A percentile compares a stretch with the other conserved stretches of the same genome.
phyloP scores from a whole-genome alignment of 2,888 invertebrate genomes.

The Terebella lapidaria region DNA sequence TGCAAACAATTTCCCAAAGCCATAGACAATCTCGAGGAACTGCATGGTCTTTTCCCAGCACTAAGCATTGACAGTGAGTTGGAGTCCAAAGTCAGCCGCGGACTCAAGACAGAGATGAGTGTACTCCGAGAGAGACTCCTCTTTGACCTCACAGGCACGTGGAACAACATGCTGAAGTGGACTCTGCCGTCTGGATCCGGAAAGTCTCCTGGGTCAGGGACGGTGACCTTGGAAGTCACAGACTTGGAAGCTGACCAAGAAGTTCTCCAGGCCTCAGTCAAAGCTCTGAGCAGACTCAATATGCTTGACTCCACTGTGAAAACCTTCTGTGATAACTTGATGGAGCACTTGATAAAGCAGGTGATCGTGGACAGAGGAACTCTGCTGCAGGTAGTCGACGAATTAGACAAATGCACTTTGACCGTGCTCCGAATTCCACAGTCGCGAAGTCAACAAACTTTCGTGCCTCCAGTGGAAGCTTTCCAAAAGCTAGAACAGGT shows the following conservation, averaged over 20 bases:
- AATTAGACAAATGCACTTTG: slow-evolving; percentile 13
- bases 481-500: slow-evolving; percentile 24
- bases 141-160: slow-evolving; percentile 23
- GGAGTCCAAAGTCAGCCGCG: slow-evolving; percentile 18
- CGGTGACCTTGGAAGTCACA: slow-evolving; percentile 17
- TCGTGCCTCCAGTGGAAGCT: slow-evolving; percentile 18
- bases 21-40: slow-evolving; percentile 15
- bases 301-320: slow-evolving; percentile 22
- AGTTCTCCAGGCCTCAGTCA: slow-evolving; percentile 1
- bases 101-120: slow-evolving; percentile 26
- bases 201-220: slow-evolving; percentile 7
- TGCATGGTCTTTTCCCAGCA: slow-evolving; percentile 9
- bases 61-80: slow-evolving; percentile 15
- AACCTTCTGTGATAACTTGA: slow-evolving; percentile 18
- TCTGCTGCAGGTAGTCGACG: slow-evolving; percentile 17
- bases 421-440: slow-evolving; percentile 10
- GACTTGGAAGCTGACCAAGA: slow-evolving; percentile 7
- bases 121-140: slow-evolving; percentile 25
- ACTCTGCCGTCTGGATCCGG: slow-evolving; percentile 17
- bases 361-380: slow-evolving; percentile 18
- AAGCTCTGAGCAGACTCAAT: slow-evolving; percentile 18
- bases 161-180: slow-evolving; percentile 23
- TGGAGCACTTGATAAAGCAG: slow-evolving; percentile 19
- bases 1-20: slow-evolving; percentile 7
- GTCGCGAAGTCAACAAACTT: background rate